Evolutionary conservation across 2,888 invertebrate genomes (phyloP).

Genomic region (Physocephala rufipes): DNA sequence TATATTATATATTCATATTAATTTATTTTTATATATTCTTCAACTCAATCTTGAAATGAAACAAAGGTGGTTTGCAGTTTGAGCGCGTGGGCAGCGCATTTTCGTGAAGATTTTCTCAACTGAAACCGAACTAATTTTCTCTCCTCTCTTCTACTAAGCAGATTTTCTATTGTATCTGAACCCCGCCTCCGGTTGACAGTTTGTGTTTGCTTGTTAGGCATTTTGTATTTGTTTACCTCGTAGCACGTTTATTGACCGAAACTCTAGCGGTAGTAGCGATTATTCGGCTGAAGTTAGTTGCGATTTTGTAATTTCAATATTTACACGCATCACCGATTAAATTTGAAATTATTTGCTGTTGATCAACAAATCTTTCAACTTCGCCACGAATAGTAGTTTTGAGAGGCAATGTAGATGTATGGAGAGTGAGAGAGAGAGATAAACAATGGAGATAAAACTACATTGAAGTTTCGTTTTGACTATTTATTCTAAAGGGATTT

Average conservation of each 20-base stretch:
- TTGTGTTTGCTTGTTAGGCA: not conserved
- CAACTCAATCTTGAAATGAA: no score
- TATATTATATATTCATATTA: no score
- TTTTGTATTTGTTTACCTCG: not conserved
- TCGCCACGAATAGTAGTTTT: not conserved
- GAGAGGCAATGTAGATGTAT: no score
- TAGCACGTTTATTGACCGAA: conserved; percentile 32
- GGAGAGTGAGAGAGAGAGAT: not conserved
- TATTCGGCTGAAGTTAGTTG: conserved; percentile 18
- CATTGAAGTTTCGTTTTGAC: no score
- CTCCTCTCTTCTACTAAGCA: not conserved
- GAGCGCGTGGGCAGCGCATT: conserved; percentile 9
- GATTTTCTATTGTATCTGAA: conserved; percentile 4
- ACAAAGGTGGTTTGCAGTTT: not conserved
- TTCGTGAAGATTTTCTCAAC: conserved; percentile 34
- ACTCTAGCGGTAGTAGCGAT: conserved; percentile 24
- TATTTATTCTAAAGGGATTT: no score
- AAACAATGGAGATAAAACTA: not conserved
- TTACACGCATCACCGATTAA: conserved; percentile 38
- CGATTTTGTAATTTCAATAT: conserved; percentile 38
- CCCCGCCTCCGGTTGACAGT: not conserved
- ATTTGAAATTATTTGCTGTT: conserved; percentile 28
- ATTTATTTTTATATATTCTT: no score
- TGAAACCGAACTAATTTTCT: conserved; percentile 31
- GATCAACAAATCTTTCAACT: conserved; percentile 2